A percentile compares a stretch with the other conserved stretches of the same genome.
These are phyloP conservation scores for Antitype chi DNA, from an alignment of 2,888 invertebrate species.

Conservation along the genomic window DNA sequence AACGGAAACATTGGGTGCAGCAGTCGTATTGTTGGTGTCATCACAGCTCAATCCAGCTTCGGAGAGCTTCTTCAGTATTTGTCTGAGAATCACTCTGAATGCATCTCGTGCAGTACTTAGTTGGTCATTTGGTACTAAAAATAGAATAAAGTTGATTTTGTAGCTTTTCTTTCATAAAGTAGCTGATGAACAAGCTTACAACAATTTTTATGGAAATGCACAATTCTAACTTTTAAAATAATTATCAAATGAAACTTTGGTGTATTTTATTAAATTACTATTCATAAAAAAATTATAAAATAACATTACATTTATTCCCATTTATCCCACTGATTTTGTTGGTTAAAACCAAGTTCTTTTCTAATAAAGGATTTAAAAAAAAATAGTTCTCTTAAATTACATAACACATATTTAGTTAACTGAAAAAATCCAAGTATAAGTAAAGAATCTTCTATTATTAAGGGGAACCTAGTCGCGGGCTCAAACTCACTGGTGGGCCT, in stretches of 20 bases:
- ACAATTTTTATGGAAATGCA: no score
- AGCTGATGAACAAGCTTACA: no score
- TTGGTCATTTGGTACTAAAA: conserved; percentile 92
- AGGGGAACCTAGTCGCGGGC: no score
- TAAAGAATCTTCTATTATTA: background rate
- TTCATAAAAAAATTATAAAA: no score
- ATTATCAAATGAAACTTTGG: background rate
- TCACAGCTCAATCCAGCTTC: conserved; percentile 86
- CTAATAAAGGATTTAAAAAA: no score
- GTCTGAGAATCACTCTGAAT: conserved; percentile 84
- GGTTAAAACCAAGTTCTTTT: no score
- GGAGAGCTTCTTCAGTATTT: conserved; percentile 88
- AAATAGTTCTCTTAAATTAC: background rate
- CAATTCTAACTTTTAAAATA: background rate
- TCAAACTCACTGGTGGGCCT: no score
- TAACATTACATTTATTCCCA: no score
- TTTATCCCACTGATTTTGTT: no score
- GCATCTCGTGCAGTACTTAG: conserved; percentile 92
- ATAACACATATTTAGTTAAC: background rate
- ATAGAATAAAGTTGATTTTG: conserved; percentile 4
- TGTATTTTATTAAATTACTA: no score
- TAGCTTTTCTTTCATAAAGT: background rate
- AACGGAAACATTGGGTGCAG: conserved; percentile 86
- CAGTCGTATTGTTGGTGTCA: conserved; percentile 83
- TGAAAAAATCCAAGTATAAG: background rate